Conservation (phyloP, 1,140 invertebrate species). For the Oncopeltus fasciatus region DNA sequence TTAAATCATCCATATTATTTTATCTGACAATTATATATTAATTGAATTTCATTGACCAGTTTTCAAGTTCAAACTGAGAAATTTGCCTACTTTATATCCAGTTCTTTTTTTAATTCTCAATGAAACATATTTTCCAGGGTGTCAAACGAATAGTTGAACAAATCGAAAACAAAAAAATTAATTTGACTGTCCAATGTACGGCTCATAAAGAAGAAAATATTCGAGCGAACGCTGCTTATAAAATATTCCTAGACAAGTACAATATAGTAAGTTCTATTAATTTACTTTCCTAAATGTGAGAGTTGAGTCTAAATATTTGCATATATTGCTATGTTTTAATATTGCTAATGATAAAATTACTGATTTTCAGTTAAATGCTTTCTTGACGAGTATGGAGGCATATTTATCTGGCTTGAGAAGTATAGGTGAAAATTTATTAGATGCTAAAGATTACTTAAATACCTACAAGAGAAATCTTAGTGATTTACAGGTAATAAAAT, state of each 20-base stretch:
- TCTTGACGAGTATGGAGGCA: conserved; percentile 34
- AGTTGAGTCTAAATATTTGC: too few species aligned
- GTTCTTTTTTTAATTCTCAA: too few species aligned
- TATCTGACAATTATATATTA: too few species aligned
- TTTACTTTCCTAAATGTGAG: neutral
- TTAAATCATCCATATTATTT: too few species aligned
- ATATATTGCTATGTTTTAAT: neutral
- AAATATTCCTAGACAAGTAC: conserved; percentile 53
- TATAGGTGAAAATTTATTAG: conserved; percentile 53
- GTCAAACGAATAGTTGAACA: conserved; percentile 51
- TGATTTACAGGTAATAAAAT: conserved; percentile 48
- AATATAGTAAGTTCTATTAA: conserved; percentile 37
- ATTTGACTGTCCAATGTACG: conserved; percentile 49
- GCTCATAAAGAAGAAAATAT: conserved; percentile 57
- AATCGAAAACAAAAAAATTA: conserved; percentile 55
- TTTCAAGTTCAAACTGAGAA: too few species aligned
- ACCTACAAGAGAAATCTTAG: conserved; percentile 56
- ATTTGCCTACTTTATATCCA: too few species aligned
- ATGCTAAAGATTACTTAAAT: conserved; percentile 59
- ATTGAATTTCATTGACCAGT: too few species aligned
- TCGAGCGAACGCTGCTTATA: conserved; percentile 47
- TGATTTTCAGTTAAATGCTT: conserved; percentile 13
- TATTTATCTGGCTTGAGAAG: conserved; percentile 59
- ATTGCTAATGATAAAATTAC: neutral
- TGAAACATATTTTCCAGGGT: conserved; percentile 36